These are phyloP conservation scores for Eubasilissa splendida DNA, from an alignment of 2,888 invertebrate species.

Conservation along the genomic window DNA sequence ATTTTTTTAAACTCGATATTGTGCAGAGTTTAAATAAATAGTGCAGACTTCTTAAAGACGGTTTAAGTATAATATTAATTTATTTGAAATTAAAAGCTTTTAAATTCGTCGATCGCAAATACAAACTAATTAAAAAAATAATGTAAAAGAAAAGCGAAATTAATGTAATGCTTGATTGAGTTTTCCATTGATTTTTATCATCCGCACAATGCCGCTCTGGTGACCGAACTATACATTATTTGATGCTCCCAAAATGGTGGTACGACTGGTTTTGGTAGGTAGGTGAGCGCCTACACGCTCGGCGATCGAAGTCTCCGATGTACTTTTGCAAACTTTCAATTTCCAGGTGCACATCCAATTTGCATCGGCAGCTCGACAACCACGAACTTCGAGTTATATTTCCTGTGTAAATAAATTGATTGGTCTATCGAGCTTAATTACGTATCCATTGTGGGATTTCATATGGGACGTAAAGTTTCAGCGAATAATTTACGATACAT, in stretches of 20 bases:
- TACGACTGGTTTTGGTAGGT: constrained; percentile 30
- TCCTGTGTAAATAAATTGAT: constrained; percentile 20
- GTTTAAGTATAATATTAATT: too few species aligned
- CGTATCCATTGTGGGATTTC: background rate
- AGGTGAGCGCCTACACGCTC: background rate
- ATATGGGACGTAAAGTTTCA: too few species aligned
- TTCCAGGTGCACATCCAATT: constrained; percentile 28
- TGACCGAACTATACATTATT: constrained; percentile 9
- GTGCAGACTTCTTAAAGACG: too few species aligned
- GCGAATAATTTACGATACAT: too few species aligned
- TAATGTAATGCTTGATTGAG: too few species aligned
- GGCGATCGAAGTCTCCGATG: background rate
- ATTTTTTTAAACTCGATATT: too few species aligned
- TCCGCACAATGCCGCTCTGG: constrained; percentile 1
- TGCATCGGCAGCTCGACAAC: background rate
- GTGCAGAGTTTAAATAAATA: too few species aligned
- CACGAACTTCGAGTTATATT: background rate
- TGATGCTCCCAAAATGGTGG: constrained; percentile 28
- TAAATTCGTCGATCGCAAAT: too few species aligned
- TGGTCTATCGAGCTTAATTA: constrained; percentile 11
- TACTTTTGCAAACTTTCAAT: constrained; percentile 25
- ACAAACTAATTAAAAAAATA: too few species aligned
- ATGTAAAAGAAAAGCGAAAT: background rate
- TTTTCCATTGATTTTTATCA: background rate
- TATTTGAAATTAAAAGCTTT: too few species aligned